Conservation (phyloP, 2,113 vertebrate genomes). For the Romanogobio albipinnatus region DNA sequence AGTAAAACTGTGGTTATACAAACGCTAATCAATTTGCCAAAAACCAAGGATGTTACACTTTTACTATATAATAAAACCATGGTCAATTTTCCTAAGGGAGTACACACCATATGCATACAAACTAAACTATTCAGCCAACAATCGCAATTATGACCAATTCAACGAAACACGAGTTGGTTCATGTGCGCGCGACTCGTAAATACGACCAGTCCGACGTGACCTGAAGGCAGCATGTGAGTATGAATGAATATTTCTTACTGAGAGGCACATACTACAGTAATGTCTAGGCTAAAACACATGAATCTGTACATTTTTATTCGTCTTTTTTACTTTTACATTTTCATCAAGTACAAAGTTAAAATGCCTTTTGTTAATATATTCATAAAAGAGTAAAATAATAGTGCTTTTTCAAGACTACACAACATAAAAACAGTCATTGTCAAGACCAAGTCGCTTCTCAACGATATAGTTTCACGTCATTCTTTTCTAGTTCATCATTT, state of each 20-base stretch:
- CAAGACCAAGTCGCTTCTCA: conserved; percentile 94
- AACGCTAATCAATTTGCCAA: too few species aligned
- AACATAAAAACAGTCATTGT: conserved; percentile 99
- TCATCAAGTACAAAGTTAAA: conserved; percentile 99
- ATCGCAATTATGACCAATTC: not conserved
- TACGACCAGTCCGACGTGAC: conserved; percentile 55
- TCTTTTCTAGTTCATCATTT: conserved; percentile 83
- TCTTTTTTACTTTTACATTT: conserved; percentile 82
- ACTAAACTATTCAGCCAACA: not conserved
- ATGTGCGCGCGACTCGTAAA: conserved; percentile 5
- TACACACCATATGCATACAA: not conserved
- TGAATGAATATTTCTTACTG: conserved; percentile 86
- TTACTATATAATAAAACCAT: too few species aligned
- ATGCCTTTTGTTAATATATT: conserved; percentile 95
- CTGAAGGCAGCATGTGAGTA: conserved; percentile 69
- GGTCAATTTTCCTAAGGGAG: too few species aligned
- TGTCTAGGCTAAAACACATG: conserved; percentile 94
- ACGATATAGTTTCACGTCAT: conserved; percentile 82
- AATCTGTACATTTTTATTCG: conserved; percentile 84
- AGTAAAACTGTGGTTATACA: too few species aligned
- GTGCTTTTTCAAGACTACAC: conserved; percentile 97
- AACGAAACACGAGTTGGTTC: not conserved
- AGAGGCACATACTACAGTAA: conserved; percentile 88
- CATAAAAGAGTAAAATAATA: conserved; percentile 99
- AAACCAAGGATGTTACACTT: too few species aligned